Base-by-base conservation (phyloP, 2,113 vertebrate species). In the Chrysochloris asiatica region DNA sequence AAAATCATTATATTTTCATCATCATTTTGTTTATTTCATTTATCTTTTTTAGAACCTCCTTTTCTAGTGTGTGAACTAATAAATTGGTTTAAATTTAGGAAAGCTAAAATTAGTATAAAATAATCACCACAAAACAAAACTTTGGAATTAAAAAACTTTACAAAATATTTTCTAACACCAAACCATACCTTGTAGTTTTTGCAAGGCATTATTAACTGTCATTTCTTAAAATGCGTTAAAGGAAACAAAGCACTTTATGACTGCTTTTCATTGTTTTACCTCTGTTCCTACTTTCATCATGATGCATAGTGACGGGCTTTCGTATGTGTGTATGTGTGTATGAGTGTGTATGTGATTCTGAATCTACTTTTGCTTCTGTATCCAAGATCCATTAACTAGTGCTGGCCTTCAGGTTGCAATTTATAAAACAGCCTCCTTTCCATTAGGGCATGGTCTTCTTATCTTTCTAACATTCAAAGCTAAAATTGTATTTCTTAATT, bases 151-250 rank as follows among this genome's bases (percentile, higher is more conserved):
- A 12, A 83, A 94, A 93, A 83, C 45, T 83, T 79, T 56, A 13
- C n/a, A 88, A 93, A 95, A 88, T 38, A 1, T 71, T 90, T 86
- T 87, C 76, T 47, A 78, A 77, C 17, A 73, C 89, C 52, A 67
- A 79, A 50, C 13, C 0, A n/a, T n/a, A n/a, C n/a, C 41, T 33
- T 78, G 56, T 9, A 56, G 26, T 12, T 87, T 86, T 73, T 72
- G 43, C 41, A 88, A 86, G 47, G 16, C 14, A 86, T 59, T 80
- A 71, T 67, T 85, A 79, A n/a, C 47, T 50, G 79, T 72, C 24
- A 10, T 50, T 82, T 82, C 54, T 88, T 88, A 59, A 93, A 50
- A 83, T 61, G 48, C 19, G 83, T 14, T 80, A 79, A 61, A 65
- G 24, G 17, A 78, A 69, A 9, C 2, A 65, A 86, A 56, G 59